Conservation (phyloP, 1,140 invertebrate genomes). For the Bombus picipes region DNA sequence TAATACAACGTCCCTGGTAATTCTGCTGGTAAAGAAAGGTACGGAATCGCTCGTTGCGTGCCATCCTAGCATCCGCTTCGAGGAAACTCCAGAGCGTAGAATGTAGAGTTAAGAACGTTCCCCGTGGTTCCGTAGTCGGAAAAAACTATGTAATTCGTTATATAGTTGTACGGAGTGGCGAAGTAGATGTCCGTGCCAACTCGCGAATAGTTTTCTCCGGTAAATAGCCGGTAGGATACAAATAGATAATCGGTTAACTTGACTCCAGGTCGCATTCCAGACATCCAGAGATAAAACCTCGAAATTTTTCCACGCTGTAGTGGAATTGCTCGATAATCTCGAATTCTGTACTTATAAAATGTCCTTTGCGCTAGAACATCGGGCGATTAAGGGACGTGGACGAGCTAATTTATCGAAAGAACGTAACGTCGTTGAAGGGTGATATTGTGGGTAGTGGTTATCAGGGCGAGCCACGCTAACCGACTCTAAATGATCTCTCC, state of each 20-base stretch:
- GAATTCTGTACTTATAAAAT: neutral
- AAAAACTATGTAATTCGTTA: neutral
- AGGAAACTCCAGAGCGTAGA: neutral
- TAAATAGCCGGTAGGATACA: too few species aligned
- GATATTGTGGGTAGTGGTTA: slow-evolving; percentile 57
- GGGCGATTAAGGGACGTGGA: slow-evolving; percentile 23
- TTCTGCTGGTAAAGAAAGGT: neutral
- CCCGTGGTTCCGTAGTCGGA: neutral
- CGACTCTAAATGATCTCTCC: slow-evolving; percentile 54
- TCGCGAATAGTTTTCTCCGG: neutral
- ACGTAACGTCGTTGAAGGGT: slow-evolving; percentile 38
- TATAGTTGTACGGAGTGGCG: neutral
- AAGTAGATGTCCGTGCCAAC: neutral
- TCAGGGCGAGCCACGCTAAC: slow-evolving; percentile 47
- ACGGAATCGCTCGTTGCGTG: neutral
- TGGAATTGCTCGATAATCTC: neutral
- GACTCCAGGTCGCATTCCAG: neutral
- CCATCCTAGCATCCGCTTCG: neutral
- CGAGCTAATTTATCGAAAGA: slow-evolving; percentile 62
- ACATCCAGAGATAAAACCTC: neutral
- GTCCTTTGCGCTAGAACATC: slow-evolving; percentile 5
- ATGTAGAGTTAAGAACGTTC: neutral
- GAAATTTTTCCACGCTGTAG: too few species aligned
- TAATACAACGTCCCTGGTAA: slow-evolving; percentile 16
- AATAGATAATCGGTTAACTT: neutral